Evolutionary conservation across 2,113 vertebrate genomes (phyloP).

Genomic region (Eudyptes chrysolophus): DNA sequence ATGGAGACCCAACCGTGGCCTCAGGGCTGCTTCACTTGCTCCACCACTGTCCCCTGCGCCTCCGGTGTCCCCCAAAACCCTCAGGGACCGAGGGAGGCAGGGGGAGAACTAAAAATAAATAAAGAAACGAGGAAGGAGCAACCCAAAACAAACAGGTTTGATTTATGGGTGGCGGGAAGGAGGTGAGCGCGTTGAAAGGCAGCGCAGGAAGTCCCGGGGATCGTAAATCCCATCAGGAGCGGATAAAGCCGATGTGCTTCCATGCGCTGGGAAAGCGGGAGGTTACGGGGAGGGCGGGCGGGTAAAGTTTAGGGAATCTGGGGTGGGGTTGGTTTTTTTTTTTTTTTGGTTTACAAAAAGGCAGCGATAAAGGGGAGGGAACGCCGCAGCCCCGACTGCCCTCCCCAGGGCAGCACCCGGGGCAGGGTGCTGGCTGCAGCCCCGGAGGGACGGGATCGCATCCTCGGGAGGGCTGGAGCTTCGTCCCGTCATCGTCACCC

Average conservation of each 20-base stretch:
- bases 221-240: background rate
- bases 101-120: background rate
- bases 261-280: background rate
- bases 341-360: background rate
- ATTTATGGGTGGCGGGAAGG: background rate
- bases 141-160: background rate
- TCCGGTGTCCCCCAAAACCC: background rate
- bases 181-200: background rate
- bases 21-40: accelerated
- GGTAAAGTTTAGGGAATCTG: background rate
- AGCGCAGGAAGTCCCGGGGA: slow-evolving; percentile 1
- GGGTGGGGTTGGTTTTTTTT: background rate
- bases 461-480: background rate
- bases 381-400: accelerated
- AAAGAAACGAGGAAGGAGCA: background rate
- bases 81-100: background rate
- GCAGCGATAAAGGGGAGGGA: background rate
- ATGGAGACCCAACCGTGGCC: background rate
- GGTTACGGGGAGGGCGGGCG: background rate
- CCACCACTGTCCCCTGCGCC: background rate
- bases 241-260: background rate
- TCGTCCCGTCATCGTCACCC: background rate
- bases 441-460: background rate
- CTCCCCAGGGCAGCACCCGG: background rate
- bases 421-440: background rate